Percentiles rank a stretch among this genome's conserved stretches.
Evolutionary conservation across 2,888 invertebrate species (phyloP).

Genomic region (Ichneumoninae sp.): DNA sequence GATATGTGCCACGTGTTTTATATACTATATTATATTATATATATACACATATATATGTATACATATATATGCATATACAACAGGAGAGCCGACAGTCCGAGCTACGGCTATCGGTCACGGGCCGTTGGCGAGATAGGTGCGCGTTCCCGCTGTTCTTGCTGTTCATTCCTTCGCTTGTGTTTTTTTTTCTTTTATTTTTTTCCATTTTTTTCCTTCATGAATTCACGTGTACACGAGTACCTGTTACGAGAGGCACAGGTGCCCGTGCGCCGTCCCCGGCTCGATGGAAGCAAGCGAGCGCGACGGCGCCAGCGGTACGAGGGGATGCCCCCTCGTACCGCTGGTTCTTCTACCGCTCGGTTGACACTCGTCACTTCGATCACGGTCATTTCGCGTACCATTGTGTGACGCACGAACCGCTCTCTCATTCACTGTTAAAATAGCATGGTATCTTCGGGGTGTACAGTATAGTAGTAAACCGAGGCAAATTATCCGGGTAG

Average conservation of each 20-base stretch:
- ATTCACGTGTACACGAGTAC: slow-evolving; percentile 49
- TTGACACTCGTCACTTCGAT: slow-evolving; percentile 58
- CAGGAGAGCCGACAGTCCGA: slow-evolving; percentile 34
- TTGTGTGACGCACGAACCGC: slow-evolving; percentile 41
- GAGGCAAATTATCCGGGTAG: slow-evolving; percentile 36
- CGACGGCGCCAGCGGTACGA: too few species aligned
- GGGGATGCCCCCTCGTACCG: slow-evolving; percentile 7
- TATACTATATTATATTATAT: slow-evolving; percentile 39
- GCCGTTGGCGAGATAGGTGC: slow-evolving; percentile 68
- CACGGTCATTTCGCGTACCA: slow-evolving; percentile 44
- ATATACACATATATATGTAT: slow-evolving; percentile 17
- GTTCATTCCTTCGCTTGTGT: slow-evolving; percentile 39
- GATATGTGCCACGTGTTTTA: slow-evolving; percentile 51
- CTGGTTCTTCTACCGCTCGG: slow-evolving; percentile 21
- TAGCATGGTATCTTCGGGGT: slow-evolving; percentile 2
- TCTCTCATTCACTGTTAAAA: slow-evolving; percentile 38
- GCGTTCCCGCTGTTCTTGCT: slow-evolving; percentile 55
- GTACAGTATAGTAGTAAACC: slow-evolving; percentile 21
- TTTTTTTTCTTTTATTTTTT: slow-evolving; percentile 16
- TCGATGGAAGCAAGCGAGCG: slow-evolving; percentile 28
- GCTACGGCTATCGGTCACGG: slow-evolving; percentile 67
- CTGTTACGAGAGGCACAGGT: slow-evolving; percentile 57
- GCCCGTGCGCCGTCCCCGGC: slow-evolving; percentile 11
- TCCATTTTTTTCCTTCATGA: slow-evolving; percentile 31
- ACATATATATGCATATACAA: slow-evolving; percentile 8